Evolutionary conservation across 2,113 vertebrate genomes (phyloP).

Genomic region (Vulpes vulpes): DNA sequence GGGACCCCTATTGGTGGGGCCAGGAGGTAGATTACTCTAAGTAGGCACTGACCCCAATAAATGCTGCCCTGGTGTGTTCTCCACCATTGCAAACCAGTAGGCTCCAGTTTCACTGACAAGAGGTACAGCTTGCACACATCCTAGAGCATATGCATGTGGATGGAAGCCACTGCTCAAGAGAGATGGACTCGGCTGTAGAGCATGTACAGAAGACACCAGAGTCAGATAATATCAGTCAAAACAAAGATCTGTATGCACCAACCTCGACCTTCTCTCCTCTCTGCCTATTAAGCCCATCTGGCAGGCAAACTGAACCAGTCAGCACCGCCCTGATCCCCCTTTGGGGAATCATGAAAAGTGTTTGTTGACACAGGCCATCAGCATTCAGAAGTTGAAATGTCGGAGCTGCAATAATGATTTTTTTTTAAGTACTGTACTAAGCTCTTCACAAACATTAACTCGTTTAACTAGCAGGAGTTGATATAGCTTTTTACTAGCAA

Average conservation of each 20-base stretch:
- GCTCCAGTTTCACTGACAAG: neutral
- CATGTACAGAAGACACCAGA: neutral
- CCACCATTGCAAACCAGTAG: neutral
- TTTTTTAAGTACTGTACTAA: neutral
- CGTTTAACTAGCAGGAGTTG: neutral
- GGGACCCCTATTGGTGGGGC: rapidly evolving
- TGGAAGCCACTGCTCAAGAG: neutral
- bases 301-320: rapidly evolving
- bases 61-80: neutral
- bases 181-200: no score
- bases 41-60: rapidly evolving
- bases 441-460: neutral
- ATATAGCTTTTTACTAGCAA: neutral
- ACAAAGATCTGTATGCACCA: neutral
- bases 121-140: rapidly evolving
- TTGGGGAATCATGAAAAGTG: rapidly evolving
- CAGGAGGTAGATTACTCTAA: neutral
- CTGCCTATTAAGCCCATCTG: neutral
- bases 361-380: no score
- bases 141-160: rapidly evolving
- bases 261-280: neutral
- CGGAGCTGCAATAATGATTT: no score
- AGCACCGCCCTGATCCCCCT: neutral
- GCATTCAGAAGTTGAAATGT: neutral
- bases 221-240: neutral